A percentile compares a stretch with the other conserved stretches of the same genome.
Evolutionary conservation across 2,888 invertebrate genomes (phyloP).

Genomic region (Crepidodera aurea): DNA sequence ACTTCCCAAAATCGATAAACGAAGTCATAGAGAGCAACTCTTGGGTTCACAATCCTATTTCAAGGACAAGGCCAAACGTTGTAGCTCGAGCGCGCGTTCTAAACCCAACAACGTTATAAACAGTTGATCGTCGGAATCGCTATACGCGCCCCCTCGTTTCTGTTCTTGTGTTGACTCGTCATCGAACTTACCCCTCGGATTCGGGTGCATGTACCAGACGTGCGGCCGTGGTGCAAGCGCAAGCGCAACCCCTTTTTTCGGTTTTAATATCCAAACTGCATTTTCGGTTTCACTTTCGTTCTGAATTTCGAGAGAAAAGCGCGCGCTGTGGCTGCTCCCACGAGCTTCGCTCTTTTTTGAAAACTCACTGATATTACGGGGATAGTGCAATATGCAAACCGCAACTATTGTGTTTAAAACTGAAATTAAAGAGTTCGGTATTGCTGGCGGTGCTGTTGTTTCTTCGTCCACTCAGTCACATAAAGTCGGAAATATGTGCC

Average conservation of each 20-base stretch:
- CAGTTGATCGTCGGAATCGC: slow-evolving; percentile 39
- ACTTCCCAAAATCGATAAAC: slow-evolving; percentile 61
- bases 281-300: slow-evolving; percentile 63
- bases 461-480: slow-evolving; percentile 61
- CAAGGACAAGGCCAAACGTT: slow-evolving; percentile 68
- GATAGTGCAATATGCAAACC: slow-evolving; percentile 66
- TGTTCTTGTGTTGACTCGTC: slow-evolving; percentile 52
- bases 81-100: slow-evolving; percentile 41
- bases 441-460: slow-evolving; percentile 56
- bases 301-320: slow-evolving; percentile 45
- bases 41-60: slow-evolving; percentile 62
- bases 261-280: slow-evolving; percentile 53
- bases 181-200: slow-evolving; percentile 50
- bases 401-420: slow-evolving; percentile 62
- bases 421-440: slow-evolving; percentile 57
- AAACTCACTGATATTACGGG: slow-evolving; percentile 14
- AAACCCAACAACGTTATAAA: slow-evolving; percentile 17
- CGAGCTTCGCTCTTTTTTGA: slow-evolving; percentile 52
- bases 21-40: slow-evolving; percentile 44
- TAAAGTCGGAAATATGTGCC: slow-evolving; percentile 60
- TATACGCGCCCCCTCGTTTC: slow-evolving; percentile 65
- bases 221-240: slow-evolving; percentile 65
- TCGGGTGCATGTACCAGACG: slow-evolving; percentile 68
- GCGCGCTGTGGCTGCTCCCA: slow-evolving; percentile 21
- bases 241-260: slow-evolving; percentile 55